Base-by-base conservation (phyloP, 2,797 vertebrate genomes). In the Leptatherina wallacei region DNA sequence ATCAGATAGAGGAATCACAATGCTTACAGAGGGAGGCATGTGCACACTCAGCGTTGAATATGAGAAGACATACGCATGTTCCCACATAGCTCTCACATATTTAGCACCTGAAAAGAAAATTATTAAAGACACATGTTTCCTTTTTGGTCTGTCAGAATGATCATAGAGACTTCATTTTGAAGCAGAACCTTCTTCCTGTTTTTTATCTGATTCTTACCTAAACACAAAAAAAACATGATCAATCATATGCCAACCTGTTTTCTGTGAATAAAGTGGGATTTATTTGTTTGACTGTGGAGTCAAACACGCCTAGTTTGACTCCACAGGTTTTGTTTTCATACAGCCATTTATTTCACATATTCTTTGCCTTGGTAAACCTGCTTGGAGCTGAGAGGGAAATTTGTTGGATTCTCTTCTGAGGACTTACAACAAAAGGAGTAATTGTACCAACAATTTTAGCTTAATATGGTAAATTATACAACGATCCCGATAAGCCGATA, bases 381-480 rank as follows among this genome's bases (percentile, higher is more conserved):
- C 65, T 61, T 9, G 0, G 32, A 73, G 42, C 38, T 16, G 10
- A 67, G 47, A 51, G 52, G 5, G 52, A 58, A 65, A 72, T 2
- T 24, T 6, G 20, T 27, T 47, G 14, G n/a, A 73, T 60, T 74
- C 33, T 42, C 36, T 30, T 29, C 4, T 0, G 3, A 59, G 36
- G 14, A 61, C n/a, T 58, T 6, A 63, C 61, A 75, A 60, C 32
- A 69, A 35, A 44, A 1, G 20, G 13, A 61, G 18, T 61, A 68
- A 84, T 51, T 14, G 61, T 59, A 42, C 6, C 33, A 67, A 65
- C 60, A 63, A 56, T 70, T 78, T 75, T 52, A 55, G 83, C 74
- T 63, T 75, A 82, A 69, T 61, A 30, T 66, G 74, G 55, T 75
- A 75, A 85, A 91, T 83, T 59, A 71, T 62, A 55, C 61, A 5